Evolutionary conservation across 1,140 invertebrate genomes (phyloP), one percentile per base, ranked within the genome.

Genomic region (Micrasema minimum): DNA sequence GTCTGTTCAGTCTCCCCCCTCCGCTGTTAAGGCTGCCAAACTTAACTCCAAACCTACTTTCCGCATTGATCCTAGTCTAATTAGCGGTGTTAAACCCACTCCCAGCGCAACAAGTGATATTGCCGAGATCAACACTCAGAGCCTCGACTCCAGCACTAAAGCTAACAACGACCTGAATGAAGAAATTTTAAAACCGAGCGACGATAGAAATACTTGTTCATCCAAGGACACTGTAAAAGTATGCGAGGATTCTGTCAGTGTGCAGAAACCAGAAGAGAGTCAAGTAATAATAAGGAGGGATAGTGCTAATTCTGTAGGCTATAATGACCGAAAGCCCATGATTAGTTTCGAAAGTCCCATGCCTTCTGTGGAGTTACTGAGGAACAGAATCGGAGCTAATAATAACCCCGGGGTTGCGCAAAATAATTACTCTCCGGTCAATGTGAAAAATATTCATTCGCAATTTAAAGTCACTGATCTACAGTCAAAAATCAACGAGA

Each of bases 41-140:
- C 16, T 12, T 23, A 37, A 18, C 6, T 45, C 16, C 31, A 73
- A 73, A 62, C 72, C 68, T 23, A 70, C 72, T 16, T 74, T 74
- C 35, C 55, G 72, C 61, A 74, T 74, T 64, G 72, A 74, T 55
- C 72, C 72, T 12, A 74, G 55, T 55, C 23, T 74, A 18, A 70
- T 74, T n/a, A 71, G 64, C 31, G 69, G 72, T 7, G 38, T 68
- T 18, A 55, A 59, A 57, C 14, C 45, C 11, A 46, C 38, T 0
- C 69, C 72, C 0, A 55, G 62, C 20, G 41, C 45, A 20, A 64
- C 59, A 0, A 45, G 41, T n/a, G 45, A 64, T 16, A 22, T 64
- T 12, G 9, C 59, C 26, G 14, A 64, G 7, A 31, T 7, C 7
- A 31, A 4, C 26, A 31, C 26, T 7, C 26, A 2, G 26, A 31